phyloP scores from a whole-genome alignment of 2,888 invertebrate genomes.

The Lobophora halterata region DNA sequence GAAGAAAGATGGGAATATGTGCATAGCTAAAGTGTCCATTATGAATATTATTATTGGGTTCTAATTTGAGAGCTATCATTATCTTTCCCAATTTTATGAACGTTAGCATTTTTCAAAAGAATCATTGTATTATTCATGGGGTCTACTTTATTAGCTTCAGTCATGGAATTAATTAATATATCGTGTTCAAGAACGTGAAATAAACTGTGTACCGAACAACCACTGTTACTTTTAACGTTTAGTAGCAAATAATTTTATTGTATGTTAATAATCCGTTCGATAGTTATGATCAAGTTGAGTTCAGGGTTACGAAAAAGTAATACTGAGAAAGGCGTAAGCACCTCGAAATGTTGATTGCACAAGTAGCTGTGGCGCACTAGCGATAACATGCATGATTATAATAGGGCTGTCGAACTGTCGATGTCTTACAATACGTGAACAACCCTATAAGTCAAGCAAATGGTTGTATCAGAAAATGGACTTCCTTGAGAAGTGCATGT shows the following conservation, averaged over 20 bases:
- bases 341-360: conserved; percentile 41
- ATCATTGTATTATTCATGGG: too few species aligned
- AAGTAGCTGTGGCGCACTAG: conserved; percentile 30
- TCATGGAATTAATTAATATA: conserved; percentile 15
- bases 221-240: conserved; percentile 17
- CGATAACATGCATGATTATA: conserved; percentile 2
- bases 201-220: conserved; percentile 16
- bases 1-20: too few species aligned
- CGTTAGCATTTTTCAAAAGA: too few species aligned
- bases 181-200: conserved; percentile 6
- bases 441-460: too few species aligned
- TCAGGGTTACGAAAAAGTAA: conserved; percentile 49
- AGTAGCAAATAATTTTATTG: conserved; percentile 29
- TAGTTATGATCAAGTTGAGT: conserved; percentile 24
- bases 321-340: conserved; percentile 45
- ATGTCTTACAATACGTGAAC: too few species aligned
- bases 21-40: too few species aligned
- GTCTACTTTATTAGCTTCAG: conserved; percentile 15
- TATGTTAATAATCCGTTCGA: conserved; percentile 27
- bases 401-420: too few species aligned
- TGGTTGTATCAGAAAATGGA: conserved; percentile 33
- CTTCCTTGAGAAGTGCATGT: conserved; percentile 32
- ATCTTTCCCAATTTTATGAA: too few species aligned
- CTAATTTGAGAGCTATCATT: too few species aligned
- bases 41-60: too few species aligned